Percentiles rank a stretch among this genome's conserved stretches.
Conservation (phyloP, 2,113 vertebrate genomes). For the Mirounga angustirostris region DNA sequence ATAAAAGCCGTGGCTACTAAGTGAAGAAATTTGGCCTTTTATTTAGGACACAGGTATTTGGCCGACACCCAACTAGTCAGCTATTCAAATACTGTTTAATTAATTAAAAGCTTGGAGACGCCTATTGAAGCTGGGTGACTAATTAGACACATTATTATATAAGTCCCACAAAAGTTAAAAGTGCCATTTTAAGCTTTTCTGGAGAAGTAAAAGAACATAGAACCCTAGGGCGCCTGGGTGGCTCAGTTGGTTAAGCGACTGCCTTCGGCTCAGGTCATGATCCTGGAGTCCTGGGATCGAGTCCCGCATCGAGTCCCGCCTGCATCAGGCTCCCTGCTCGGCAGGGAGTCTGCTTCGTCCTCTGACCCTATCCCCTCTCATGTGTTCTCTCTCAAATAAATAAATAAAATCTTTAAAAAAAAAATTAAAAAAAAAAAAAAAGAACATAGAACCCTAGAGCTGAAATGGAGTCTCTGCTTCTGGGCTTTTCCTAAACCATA, state of each 20-base stretch:
- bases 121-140: conserved; percentile 65
- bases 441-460: background rate
- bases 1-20: conserved; percentile 52
- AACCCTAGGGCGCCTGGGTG: background rate
- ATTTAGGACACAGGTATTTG: conserved; percentile 67
- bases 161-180: conserved; percentile 49
- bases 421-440: background rate
- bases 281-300: too few relatives aligned
- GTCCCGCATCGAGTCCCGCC: too few relatives aligned
- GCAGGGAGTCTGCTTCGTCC: too few relatives aligned
- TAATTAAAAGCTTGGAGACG: conserved; percentile 71
- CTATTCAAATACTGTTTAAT: conserved; percentile 71
- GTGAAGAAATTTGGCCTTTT: conserved; percentile 71
- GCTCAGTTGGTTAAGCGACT: too few relatives aligned
- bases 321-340: too few relatives aligned
- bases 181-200: background rate
- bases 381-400: too few relatives aligned
- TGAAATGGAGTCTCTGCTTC: background rate
- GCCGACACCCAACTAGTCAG: conserved; percentile 56
- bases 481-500: background rate
- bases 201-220: conserved; percentile 8
- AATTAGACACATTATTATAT: conserved; percentile 39
- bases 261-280: too few relatives aligned
- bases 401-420: too few relatives aligned
- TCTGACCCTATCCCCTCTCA: too few relatives aligned